Percentiles rank a stretch among this genome's conserved stretches.
phyloP scores from a whole-genome alignment of 2,888 invertebrate genomes.

The Ectemnius cavifrons region DNA sequence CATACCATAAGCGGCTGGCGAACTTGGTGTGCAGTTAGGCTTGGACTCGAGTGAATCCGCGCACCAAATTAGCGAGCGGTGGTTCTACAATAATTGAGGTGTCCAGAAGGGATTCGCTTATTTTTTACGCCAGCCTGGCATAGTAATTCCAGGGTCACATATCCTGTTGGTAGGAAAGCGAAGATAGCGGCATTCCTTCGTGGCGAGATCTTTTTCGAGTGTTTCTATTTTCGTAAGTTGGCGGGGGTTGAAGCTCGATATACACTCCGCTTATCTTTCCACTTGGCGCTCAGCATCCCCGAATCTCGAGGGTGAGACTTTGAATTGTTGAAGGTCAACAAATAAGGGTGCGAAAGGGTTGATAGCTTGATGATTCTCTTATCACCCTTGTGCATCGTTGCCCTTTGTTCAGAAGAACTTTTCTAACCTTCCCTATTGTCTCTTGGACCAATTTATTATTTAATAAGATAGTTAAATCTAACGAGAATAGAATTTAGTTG shows the following conservation, averaged over 20 bases:
- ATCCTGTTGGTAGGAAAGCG: not conserved
- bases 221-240: too few relatives aligned
- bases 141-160: not conserved
- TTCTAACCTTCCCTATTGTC: too few relatives aligned
- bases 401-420: too few relatives aligned
- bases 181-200: not conserved
- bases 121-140: not conserved
- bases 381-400: too few relatives aligned
- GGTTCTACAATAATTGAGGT: not conserved
- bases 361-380: too few relatives aligned
- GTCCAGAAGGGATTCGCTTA: not conserved
- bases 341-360: too few relatives aligned
- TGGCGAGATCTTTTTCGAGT: not conserved
- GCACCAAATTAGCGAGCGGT: not conserved
- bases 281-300: too few relatives aligned
- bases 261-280: not conserved
- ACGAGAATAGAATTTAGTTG: too few relatives aligned
- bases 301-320: too few relatives aligned
- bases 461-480: too few relatives aligned
- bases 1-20: not conserved
- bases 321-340: too few relatives aligned
- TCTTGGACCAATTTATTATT: too few relatives aligned
- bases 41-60: not conserved
- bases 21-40: not conserved
- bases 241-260: not conserved